Evolutionary conservation across 2,797 vertebrate genomes (phyloP).

Genomic region (Gymnoscopelus microlampas): DNA sequence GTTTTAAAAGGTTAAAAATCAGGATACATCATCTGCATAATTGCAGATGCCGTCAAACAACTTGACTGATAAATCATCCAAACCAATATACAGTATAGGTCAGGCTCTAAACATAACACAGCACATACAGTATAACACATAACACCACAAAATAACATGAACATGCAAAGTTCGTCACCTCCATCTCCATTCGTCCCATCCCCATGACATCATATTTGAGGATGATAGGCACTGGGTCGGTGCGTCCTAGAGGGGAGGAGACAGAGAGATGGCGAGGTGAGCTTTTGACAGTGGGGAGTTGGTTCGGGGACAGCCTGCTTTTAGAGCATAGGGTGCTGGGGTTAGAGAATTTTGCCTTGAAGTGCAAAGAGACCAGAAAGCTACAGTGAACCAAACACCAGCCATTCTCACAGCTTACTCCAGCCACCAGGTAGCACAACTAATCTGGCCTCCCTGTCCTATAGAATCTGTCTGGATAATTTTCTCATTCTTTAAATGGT

Average conservation of each 20-base stretch:
- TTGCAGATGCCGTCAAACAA: too few species aligned
- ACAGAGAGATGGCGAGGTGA: slow-evolving; percentile 76
- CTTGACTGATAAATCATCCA: too few species aligned
- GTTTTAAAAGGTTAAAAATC: too few species aligned
- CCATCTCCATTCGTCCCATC: slow-evolving; percentile 99
- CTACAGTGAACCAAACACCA: slow-evolving; percentile 99
- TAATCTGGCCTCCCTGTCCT: slow-evolving; percentile 20
- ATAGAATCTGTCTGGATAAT: slow-evolving; percentile 44
- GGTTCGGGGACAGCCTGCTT: slow-evolving; percentile 80
- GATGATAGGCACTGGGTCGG: slow-evolving; percentile 96
- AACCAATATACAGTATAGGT: too few species aligned
- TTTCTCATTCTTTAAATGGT: slow-evolving; percentile 29
- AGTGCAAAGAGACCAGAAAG: slow-evolving; percentile 99
- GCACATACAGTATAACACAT: neutral
- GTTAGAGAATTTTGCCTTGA: slow-evolving; percentile 99
- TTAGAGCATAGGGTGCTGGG: slow-evolving; percentile 95
- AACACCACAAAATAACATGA: neutral
- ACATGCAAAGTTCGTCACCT: slow-evolving; percentile 80
- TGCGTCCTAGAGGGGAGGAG: slow-evolving; percentile 87
- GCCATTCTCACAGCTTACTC: slow-evolving; percentile 99
- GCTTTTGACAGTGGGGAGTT: slow-evolving; percentile 71
- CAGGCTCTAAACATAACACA: too few species aligned
- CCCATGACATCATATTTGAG: slow-evolving; percentile 99
- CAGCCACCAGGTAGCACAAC: slow-evolving; percentile 56
- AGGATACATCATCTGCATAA: too few species aligned